Base-by-base conservation (phyloP, 1,140 invertebrate genomes). In the Drosophila willistoni region DNA sequence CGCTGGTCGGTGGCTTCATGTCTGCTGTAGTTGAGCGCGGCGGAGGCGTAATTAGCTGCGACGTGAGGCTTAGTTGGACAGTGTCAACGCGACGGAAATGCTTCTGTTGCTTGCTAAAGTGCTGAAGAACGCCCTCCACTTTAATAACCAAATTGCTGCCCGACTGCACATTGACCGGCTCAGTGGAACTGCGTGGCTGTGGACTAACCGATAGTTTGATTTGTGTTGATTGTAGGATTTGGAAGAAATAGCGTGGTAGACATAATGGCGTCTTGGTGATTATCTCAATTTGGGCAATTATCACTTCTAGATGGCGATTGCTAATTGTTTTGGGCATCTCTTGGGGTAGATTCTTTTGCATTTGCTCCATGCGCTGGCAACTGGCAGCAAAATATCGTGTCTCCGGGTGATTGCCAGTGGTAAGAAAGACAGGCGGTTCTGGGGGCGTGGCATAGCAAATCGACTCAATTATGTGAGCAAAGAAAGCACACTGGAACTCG, bases 71-170 rank as follows among this genome's bases (percentile, higher is more conserved):
- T 33, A 97, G 92, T n/a, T 94, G 94, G 55, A 97, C 95, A 47
- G 94, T 94, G 47, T 95, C 94, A 1, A 96, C 95, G 25, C 94
- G 94, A 29, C 96, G 93, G 85, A 95, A 96, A 3, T 96, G 90
- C 2, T 95, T 94, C 14, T 95, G 93, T 56, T 93, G 92, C 56
- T 93, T 93, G 7, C 94, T 95, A 47, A 90, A 87, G 66, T 97
- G 96, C 81, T 96, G 95, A 60, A 98, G 94, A 3, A 98, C 96
- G 1, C 97, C 97, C 92, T 98, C 97, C 1, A 98, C 96, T 93
- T 97, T 97, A 0, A 98, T 94, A 1, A 96, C 96, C 13, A 98
- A 92, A 77, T 97, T 96, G 60, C 95, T 96, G 44, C 96, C 96
- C 29, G 95, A 94, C 36, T 95, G 95, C 3, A 97, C 95, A 34